phyloP scores from a whole-genome alignment of 2,888 invertebrate species.

The Dolomedes plantarius region DNA sequence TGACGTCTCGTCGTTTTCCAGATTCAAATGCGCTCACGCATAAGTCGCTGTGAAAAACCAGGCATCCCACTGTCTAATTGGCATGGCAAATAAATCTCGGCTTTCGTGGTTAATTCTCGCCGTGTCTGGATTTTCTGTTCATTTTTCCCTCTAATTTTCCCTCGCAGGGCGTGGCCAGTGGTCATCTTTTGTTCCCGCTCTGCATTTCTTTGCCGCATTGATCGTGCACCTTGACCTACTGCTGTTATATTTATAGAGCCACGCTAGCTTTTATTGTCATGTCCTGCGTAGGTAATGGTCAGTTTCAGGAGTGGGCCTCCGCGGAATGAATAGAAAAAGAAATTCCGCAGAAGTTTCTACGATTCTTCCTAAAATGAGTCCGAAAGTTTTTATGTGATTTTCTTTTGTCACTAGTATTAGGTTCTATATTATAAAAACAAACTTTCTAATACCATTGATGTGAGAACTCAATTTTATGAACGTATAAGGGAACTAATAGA shows the following conservation, averaged over 20 bases:
- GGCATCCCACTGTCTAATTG: background rate
- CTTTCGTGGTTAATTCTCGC: background rate
- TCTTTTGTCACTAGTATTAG: too few species aligned
- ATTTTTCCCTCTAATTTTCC: too few species aligned
- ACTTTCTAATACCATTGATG: too few species aligned
- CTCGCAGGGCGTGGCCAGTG: background rate
- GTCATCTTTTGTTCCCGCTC: background rate
- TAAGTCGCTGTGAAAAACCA: too few species aligned
- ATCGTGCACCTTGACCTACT: conserved; percentile 2
- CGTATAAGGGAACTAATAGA: too few species aligned
- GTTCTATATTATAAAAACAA: too few species aligned
- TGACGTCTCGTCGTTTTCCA: background rate
- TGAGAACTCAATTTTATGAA: too few species aligned
- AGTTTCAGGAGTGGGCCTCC: background rate
- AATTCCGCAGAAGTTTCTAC: too few species aligned
- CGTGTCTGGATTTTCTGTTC: background rate
- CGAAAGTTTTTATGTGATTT: too few species aligned
- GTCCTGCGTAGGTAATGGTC: background rate
- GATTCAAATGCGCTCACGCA: too few species aligned
- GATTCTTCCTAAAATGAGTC: too few species aligned
- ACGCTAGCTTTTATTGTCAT: background rate
- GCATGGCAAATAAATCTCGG: background rate
- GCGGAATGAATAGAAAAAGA: too few species aligned
- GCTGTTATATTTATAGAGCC: background rate
- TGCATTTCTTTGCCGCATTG: background rate